Base-by-base conservation (phyloP, 2,113 vertebrate species). In the Recurvirostra avosetta region DNA sequence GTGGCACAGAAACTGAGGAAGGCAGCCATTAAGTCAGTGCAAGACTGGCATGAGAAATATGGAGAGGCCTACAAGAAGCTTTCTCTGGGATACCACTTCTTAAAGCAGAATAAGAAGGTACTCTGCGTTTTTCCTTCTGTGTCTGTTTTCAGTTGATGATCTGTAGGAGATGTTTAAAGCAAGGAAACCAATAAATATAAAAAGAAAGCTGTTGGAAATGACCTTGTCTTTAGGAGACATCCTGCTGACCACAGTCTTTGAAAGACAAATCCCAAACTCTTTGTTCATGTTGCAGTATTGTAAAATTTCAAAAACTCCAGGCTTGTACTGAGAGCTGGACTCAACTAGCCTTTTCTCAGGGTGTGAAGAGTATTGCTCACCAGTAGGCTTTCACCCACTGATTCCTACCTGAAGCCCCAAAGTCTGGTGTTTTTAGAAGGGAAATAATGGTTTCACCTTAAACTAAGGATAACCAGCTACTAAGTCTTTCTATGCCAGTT, bases 11-110 rank as follows among this genome's bases (percentile, higher is more conserved):
- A 98, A 34, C 98, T 99, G 82, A 98, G 98, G 97, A 97, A 96
- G n/a, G 98, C 97, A 1, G 99, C 99, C 34, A 97, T 99, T 38
- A 97, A 88, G 79, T 98, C 99, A 0, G 88, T 99, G 26, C 98
- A 98, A 4, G 97, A 96, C 0, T 99, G 99, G 99, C 98, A 99
- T 2, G 92, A 97, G 25, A 97, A 97, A 3, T 99, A 98, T 0
- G 99, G 99, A 3, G 86, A 98, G 3, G 98, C 99, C 29, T 99
- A 99, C 92, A 99, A 99, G 98, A 99, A 99, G 96, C 98, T 99
- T 10, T 97, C 99, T 4, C 93, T 99, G 91, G 99, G 99, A 41
- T 99, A 99, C 86, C 98, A 99, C 90, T 99, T 99, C 80, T 96
- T 99, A 30, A 99, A 98, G 72, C 98, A 98, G 88, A 98, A 98